phyloP scores from a whole-genome alignment of 2,797 vertebrate species.

The Chelidonichthys spinosus region DNA sequence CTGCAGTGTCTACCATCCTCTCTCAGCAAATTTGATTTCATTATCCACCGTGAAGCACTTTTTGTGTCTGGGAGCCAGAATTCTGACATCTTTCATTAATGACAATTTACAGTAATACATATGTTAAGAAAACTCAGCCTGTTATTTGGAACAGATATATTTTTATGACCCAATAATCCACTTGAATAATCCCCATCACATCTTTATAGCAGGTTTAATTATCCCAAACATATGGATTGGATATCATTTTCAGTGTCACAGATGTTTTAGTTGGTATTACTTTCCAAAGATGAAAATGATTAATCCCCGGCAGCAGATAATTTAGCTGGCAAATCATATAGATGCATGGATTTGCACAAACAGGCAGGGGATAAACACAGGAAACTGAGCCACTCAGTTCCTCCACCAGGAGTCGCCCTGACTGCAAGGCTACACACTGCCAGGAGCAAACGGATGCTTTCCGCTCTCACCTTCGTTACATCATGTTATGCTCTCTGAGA shows the following conservation, averaged over 20 bases:
- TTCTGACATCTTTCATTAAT: slow-evolving; percentile 31
- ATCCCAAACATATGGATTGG: slow-evolving; percentile 23
- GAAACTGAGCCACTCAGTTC: slow-evolving; percentile 45
- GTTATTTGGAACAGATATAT: slow-evolving; percentile 52
- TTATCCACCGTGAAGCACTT: slow-evolving; percentile 42
- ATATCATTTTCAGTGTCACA: slow-evolving; percentile 18
- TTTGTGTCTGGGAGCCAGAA: slow-evolving; percentile 41
- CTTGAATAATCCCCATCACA: slow-evolving; percentile 44
- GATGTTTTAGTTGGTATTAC: slow-evolving; percentile 15
- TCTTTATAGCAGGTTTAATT: slow-evolving; percentile 25
- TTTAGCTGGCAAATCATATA: slow-evolving; percentile 1
- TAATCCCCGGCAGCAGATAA: not conserved
- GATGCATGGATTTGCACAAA: slow-evolving; percentile 6
- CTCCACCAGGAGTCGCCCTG: slow-evolving; percentile 77
- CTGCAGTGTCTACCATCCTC: slow-evolving; percentile 9
- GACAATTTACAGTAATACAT: slow-evolving; percentile 47
- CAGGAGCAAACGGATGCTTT: slow-evolving; percentile 13
- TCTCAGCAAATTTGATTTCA: slow-evolving; percentile 39
- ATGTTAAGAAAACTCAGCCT: slow-evolving; percentile 50
- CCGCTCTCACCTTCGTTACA: not conserved
- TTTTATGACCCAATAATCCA: slow-evolving; percentile 51
- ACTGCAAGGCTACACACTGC: slow-evolving; percentile 26
- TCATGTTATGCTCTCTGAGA: slow-evolving; percentile 19
- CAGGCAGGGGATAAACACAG: slow-evolving; percentile 21
- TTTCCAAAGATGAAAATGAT: not conserved